Base-by-base conservation (phyloP, 2,888 invertebrate genomes). In the Malacosoma neustria region DNA sequence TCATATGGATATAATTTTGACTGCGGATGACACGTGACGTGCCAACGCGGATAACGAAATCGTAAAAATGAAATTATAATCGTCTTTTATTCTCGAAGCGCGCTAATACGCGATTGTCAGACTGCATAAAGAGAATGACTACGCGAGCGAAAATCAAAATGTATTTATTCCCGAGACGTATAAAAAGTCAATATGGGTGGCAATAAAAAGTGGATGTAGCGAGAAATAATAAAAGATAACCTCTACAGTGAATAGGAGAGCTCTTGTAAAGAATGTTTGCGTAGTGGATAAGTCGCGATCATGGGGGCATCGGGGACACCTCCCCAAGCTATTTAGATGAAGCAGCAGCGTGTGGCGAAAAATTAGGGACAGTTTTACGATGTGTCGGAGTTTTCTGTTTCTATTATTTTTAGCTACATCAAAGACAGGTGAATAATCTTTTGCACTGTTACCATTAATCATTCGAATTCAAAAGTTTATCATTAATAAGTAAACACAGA, bases 141-240 rank as follows among this genome's bases (percentile, higher is more conserved):
- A 63, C 61, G 66, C 66, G 59, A 59, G 74, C 72, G 67, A 71
- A 76, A 84, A 85, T 85, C 84, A 82, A 80, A 85, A 85, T 85
- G 85, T 82, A 85, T 85, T 84, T 85, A 85, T 85, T 82, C 84
- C 60, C 59, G 62, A 58, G 65, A 68, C 66, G 80, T 72, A 82
- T 81, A 85, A 84, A 85, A 85, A 84, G 82, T 79, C 85, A 84
- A 85, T 84, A 85, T 82, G 79, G 72, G 71, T 68, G 77, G 82
- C 80, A 79, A 79, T 79, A 79, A 79, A 76, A 77, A 66, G 74
- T 67, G 76, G 72, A 75, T 74, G 72, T 69, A 57, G 73, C 57
- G 71, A 72, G 75, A 77, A 77, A 77, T 77, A 77, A 82, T 82
- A 81, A 84, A 81, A 82, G 79, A 81, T 82, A 84, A 84, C 82